Evolutionary conservation across 2,888 invertebrate genomes (phyloP).

Genomic region (Parelbella ahira): DNA sequence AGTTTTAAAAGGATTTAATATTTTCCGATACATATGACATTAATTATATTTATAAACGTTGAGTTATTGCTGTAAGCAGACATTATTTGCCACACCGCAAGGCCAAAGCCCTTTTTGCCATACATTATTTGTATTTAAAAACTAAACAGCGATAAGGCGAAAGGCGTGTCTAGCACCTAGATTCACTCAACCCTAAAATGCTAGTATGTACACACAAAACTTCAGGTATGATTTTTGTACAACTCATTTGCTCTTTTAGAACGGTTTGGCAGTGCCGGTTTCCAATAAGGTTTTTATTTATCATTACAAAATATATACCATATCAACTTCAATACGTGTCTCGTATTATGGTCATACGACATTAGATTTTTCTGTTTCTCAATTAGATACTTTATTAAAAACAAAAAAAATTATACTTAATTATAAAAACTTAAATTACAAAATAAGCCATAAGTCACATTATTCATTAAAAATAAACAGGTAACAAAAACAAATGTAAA

Average conservation of each 20-base stretch:
- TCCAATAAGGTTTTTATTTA: too few relatives aligned
- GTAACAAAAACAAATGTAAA: conserved; percentile 59
- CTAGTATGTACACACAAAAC: conserved; percentile 51
- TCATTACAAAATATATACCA: conserved; percentile 12
- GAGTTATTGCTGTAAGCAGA: conserved; percentile 23
- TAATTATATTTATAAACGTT: conserved; percentile 5
- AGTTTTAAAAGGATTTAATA: conserved; percentile 7
- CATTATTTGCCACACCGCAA: conserved; percentile 13
- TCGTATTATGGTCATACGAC: too few relatives aligned
- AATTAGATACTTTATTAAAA: conserved; percentile 1
- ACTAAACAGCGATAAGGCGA: conserved; percentile 15
- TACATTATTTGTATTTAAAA: conserved; percentile 3
- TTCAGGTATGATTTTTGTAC: conserved; percentile 74
- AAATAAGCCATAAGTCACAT: too few relatives aligned
- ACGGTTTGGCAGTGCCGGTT: conserved; percentile 22
- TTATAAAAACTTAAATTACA: too few relatives aligned
- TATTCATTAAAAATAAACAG: conserved; percentile 62
- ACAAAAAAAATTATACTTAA: conserved; percentile 3
- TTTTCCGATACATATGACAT: background rate
- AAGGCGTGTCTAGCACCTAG: conserved; percentile 51
- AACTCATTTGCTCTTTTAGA: conserved; percentile 34
- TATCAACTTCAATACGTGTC: conserved; percentile 6
- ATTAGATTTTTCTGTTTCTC: too few relatives aligned
- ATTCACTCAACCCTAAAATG: conserved; percentile 36
- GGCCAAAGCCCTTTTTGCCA: conserved; percentile 17